Evolutionary conservation across 1,140 invertebrate species (phyloP), one percentile per base, ranked within the genome.

Genomic region (Dryas iulia): DNA sequence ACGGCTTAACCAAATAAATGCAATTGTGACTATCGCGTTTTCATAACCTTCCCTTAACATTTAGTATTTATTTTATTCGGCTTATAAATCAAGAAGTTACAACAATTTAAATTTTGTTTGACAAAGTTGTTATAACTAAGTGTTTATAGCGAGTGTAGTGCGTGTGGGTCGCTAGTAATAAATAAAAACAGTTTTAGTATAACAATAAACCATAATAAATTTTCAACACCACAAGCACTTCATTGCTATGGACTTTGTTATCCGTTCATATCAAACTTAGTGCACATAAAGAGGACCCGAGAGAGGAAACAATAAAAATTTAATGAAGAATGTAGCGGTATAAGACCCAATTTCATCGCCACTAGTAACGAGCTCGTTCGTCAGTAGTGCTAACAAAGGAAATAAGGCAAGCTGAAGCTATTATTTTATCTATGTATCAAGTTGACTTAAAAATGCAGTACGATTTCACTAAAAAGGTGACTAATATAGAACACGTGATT

Each of bases 301-400:
- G 59, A 59, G 35, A 24, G 33, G 54, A 58, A 61, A 52, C 59
- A 59, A 67, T 67, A 67, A 67, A 67, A 67, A 67, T 30, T 56
- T 59, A 61, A 67, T 61, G 65, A 54, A 31, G 58, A 60, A 59
- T 67, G 65, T 67, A 67, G 47, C 24, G 58, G 65, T 59, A 67
- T 61, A 67, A 67, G 66, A 24, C 47, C 31, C 58, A 67, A 57
- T 67, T 60, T 61, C 58, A 61, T 31, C 47, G 66, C 66, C 47
- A 54, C 58, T 30, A 61, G 60, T 67, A 61, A 56, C 39, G 53
- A 47, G 66, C 31, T 67, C 60, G 66, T 61, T 59, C 58, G 39
- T 39, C 66, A 35, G 47, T 67, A 59, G 2, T 25, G 53, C 35
- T 67, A 67, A 56, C 54, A 67, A 67, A 33, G 66, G 47, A 56